Conservation (phyloP, 2,113 vertebrate genomes). For the Cavia aperea region DNA sequence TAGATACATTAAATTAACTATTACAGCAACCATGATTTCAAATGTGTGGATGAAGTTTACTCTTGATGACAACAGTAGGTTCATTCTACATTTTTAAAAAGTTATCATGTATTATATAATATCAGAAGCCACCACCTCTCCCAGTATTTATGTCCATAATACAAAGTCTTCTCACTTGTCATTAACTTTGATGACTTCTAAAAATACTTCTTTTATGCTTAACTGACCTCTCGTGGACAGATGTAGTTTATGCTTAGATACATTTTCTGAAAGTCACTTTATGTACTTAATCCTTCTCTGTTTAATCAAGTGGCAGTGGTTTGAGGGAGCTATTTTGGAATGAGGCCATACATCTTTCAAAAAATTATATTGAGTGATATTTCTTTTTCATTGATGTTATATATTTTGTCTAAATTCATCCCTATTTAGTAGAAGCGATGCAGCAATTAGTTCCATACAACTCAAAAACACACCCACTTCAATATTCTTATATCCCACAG, state of each 20-base stretch:
- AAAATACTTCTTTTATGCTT: constrained; percentile 1
- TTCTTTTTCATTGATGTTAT: constrained; percentile 15
- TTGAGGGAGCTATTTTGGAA: constrained; percentile 27
- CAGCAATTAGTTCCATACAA: not conserved
- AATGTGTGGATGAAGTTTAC: not conserved
- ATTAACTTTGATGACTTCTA: constrained; percentile 5
- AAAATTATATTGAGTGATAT: constrained; percentile 20
- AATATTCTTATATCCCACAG: constrained; percentile 24
- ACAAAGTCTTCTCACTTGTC: not conserved
- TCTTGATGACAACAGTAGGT: not conserved
- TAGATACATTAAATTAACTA: not conserved
- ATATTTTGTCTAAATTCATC: constrained; percentile 34
- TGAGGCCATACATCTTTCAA: constrained; percentile 13
- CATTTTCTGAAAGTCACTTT: constrained; percentile 25
- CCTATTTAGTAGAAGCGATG: not conserved
- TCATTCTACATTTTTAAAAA: not conserved
- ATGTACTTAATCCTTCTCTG: constrained; percentile 27
- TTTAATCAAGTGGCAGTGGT: constrained; percentile 30
- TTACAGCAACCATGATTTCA: not conserved
- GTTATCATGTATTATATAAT: not conserved
- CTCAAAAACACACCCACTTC: not conserved
- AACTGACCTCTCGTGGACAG: constrained; percentile 23
- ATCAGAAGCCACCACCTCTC: not conserved
- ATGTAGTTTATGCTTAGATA: not conserved
- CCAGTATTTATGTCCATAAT: not conserved